Evolutionary conservation across 2,113 vertebrate genomes (phyloP).

Genomic region (Craseonycteris thonglongyai): DNA sequence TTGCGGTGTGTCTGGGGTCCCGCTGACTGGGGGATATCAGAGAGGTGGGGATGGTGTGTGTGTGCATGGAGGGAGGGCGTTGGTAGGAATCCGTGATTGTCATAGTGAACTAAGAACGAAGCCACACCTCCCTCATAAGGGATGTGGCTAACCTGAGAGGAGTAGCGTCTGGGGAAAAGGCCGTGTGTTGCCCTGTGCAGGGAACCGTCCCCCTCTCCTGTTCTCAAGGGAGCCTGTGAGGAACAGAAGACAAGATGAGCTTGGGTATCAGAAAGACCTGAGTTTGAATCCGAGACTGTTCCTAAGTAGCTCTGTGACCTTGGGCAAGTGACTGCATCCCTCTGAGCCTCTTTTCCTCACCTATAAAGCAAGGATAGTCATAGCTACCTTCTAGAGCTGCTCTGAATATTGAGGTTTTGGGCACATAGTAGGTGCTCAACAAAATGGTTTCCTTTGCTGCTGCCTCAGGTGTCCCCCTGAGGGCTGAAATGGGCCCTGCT

Average conservation of each 20-base stretch:
- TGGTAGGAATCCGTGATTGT: background rate
- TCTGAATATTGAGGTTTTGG: background rate
- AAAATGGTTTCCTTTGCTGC: background rate
- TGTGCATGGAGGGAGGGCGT: background rate
- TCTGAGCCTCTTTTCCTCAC: background rate
- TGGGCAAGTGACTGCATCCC: background rate
- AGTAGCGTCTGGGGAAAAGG: background rate
- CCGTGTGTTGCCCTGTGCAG: background rate
- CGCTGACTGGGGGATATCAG: background rate
- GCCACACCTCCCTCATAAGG: fast-evolving
- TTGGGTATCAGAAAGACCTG: background rate
- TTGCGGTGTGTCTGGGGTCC: background rate
- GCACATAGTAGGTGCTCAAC: background rate
- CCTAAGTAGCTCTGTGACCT: background rate
- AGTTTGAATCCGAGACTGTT: background rate
- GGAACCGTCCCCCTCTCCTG: fast-evolving
- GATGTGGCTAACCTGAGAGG: background rate
- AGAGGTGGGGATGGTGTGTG: too few relatives aligned
- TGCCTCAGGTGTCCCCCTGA: background rate
- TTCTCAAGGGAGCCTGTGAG: background rate
- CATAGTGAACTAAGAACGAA: background rate
- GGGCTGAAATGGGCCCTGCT: background rate
- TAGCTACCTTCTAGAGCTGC: fast-evolving
- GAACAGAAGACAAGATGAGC: background rate
- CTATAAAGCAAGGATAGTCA: background rate